Conservation (phyloP, 2,888 invertebrate genomes). For the Crepidodera aurea region DNA sequence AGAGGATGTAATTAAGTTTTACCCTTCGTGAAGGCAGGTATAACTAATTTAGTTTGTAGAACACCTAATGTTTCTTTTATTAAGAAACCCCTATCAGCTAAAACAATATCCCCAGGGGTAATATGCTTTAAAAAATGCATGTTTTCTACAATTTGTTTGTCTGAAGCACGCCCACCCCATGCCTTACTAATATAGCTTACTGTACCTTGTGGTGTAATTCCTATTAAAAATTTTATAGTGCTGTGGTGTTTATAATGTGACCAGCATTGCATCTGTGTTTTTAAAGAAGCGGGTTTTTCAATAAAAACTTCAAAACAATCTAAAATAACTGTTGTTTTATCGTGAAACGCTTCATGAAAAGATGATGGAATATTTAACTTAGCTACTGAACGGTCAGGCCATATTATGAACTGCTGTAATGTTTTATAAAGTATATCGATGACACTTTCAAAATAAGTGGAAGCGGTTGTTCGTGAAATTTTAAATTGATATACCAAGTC, state of each 20-base stretch:
- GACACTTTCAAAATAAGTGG: slow-evolving; percentile 15
- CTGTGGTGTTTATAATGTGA: slow-evolving; percentile 33
- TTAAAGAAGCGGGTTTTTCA: slow-evolving; percentile 26
- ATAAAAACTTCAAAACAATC: slow-evolving; percentile 24
- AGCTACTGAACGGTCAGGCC: slow-evolving; percentile 30
- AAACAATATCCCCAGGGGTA: slow-evolving; percentile 35
- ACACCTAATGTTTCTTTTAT: slow-evolving; percentile 34
- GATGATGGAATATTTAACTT: slow-evolving; percentile 34
- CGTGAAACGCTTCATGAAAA: slow-evolving; percentile 38
- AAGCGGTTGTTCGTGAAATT: slow-evolving; percentile 20
- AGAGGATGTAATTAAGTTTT: slow-evolving; percentile 36
- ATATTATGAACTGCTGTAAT: slow-evolving; percentile 33
- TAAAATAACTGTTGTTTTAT: slow-evolving; percentile 33
- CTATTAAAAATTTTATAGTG: slow-evolving; percentile 28
- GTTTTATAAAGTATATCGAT: slow-evolving; percentile 23
- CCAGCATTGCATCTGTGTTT: slow-evolving; percentile 30
- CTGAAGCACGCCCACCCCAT: slow-evolving; percentile 36
- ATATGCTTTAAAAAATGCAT: slow-evolving; percentile 21
- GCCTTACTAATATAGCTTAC: slow-evolving; percentile 35
- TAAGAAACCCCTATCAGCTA: slow-evolving; percentile 39
- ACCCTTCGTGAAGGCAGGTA: slow-evolving; percentile 40
- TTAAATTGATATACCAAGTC: slow-evolving; percentile 29
- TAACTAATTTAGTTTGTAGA: slow-evolving; percentile 29
- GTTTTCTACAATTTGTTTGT: slow-evolving; percentile 30
- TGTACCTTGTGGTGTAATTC: slow-evolving; percentile 36